Conservation (phyloP, 1,140 invertebrate genomes). For the Oryctes rhinoceros region DNA sequence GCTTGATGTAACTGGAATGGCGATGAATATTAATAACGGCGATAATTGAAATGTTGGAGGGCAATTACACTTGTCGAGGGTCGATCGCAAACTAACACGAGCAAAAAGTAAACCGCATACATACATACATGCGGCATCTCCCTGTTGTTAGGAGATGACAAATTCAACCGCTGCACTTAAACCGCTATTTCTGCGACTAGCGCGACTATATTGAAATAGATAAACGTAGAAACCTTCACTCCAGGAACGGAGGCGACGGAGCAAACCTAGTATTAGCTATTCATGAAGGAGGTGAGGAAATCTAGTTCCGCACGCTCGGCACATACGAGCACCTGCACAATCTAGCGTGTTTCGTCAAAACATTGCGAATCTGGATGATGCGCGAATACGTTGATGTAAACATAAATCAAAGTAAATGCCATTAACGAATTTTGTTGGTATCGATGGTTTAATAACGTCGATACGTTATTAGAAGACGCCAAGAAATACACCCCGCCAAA, state of each 20-base stretch:
- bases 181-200: conserved; percentile 5
- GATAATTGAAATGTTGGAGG: conserved; percentile 24
- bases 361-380: too few relatives aligned
- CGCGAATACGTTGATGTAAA: too few relatives aligned
- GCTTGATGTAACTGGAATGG: background rate
- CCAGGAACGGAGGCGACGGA: background rate
- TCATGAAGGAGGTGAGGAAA: background rate
- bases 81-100: background rate
- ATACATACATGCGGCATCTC: background rate
- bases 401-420: too few relatives aligned
- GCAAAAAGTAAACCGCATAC: conserved; percentile 22
- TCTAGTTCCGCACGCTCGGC: background rate
- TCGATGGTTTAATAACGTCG: too few relatives aligned
- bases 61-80: conserved; percentile 19
- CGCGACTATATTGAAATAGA: background rate
- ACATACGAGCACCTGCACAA: too few relatives aligned
- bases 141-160: conserved; percentile 23
- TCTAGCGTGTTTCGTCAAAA: too few relatives aligned
- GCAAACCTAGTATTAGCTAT: background rate
- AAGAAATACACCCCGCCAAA: too few relatives aligned
- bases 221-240: background rate
- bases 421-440: too few relatives aligned
- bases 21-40: conserved; percentile 33
- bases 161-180: background rate
- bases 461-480: too few relatives aligned